These are phyloP conservation scores for Lagopus leucura DNA, from an alignment of 2,113 vertebrate genomes.

Conservation along the genomic window DNA sequence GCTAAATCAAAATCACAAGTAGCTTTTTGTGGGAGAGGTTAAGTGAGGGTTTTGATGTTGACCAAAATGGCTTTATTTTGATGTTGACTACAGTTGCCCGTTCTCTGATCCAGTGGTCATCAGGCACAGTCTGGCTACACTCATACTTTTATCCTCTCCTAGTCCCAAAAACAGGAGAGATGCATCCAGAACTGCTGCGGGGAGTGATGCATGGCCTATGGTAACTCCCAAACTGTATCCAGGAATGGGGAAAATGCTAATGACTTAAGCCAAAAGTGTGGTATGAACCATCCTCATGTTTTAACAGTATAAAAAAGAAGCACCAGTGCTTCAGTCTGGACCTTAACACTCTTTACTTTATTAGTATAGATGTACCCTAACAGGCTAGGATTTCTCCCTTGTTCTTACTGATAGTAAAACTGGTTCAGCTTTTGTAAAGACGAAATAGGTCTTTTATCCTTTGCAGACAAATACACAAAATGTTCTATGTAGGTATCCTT, in stretches of 20 bases:
- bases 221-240: not conserved
- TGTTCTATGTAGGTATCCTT: not conserved
- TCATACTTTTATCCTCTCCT: not conserved
- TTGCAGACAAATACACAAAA: not conserved
- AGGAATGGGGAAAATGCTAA: not conserved
- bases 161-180: not conserved
- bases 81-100: not conserved
- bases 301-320: not conserved
- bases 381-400: not conserved
- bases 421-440: not conserved
- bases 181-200: not conserved
- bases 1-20: not conserved
- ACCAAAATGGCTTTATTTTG: not conserved
- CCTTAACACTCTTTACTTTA: not conserved
- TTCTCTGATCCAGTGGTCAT: not conserved
- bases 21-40: not conserved
- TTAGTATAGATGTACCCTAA: not conserved
- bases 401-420: not conserved
- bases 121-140: not conserved
- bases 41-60: not conserved
- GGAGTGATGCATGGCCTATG: not conserved
- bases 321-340: not conserved
- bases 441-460: not conserved
- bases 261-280: not conserved
- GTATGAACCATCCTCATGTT: not conserved